Conservation (phyloP, 2,797 vertebrate species). For the Notolabrus celidotus region DNA sequence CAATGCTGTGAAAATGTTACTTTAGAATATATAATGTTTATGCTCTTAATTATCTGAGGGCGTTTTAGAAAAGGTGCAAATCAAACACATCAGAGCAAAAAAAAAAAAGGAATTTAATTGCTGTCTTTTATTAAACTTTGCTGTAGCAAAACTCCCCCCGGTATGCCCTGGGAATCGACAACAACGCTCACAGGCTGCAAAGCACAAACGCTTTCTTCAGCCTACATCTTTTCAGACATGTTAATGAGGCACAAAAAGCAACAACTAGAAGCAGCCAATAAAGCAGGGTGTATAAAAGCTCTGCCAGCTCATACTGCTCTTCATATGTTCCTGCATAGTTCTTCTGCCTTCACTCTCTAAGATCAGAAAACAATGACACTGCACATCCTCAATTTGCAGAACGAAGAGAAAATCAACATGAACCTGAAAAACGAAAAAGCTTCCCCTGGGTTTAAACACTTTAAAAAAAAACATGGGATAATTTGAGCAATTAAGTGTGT, state of each 20-base stretch:
- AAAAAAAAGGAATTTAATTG: background rate
- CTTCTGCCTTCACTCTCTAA: too few species aligned
- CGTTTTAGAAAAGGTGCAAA: background rate
- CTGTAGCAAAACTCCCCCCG: slow-evolving; percentile 8
- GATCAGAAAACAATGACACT: too few species aligned
- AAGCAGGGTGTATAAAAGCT: too few species aligned
- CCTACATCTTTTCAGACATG: background rate
- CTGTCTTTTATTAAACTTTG: slow-evolving; percentile 1
- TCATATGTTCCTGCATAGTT: background rate
- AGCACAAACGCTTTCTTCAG: background rate
- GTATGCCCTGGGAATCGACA: slow-evolving; percentile 13
- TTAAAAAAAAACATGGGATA: too few species aligned
- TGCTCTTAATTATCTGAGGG: background rate
- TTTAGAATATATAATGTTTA: slow-evolving; percentile 2
- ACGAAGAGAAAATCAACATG: too few species aligned
- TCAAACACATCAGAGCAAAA: background rate
- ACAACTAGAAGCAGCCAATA: too few species aligned
- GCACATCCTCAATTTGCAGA: too few species aligned
- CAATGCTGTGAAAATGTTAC: background rate
- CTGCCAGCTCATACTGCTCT: background rate
- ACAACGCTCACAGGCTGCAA: background rate
- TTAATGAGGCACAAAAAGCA: slow-evolving; percentile 6
- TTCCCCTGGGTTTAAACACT: too few species aligned
- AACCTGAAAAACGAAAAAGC: too few species aligned
- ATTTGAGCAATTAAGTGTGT: too few species aligned